Evolutionary conservation across 2,113 vertebrate species (phyloP), one percentile per base, ranked within the genome.

Genomic region (Kryptolebias marmoratus): DNA sequence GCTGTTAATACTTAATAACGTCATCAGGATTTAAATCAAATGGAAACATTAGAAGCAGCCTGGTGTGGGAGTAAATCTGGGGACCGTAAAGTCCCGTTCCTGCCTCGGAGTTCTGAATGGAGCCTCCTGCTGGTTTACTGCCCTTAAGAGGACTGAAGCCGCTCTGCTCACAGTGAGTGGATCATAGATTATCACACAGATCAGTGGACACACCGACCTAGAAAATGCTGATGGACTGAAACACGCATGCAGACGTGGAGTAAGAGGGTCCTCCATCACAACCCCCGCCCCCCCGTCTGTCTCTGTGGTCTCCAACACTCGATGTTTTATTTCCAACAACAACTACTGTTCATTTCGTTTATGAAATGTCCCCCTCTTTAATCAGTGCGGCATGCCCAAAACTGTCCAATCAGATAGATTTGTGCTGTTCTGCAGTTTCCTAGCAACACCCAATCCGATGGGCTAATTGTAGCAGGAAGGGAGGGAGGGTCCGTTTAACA

Each of bases 241-340:
- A 73, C 59, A 68, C 63, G 57, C 65, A 64, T 39, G 66, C 53
- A 36, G 6, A 42, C 22, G 16, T 14, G 13, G n/a, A 62, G 32
- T 70, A n/a, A 47, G 13, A 75, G 63, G 55, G 54, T 81, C 61
- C 36, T 74, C 63, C 66, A 80, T 74, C 63, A 86, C 80, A 79
- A 73, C 83, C 71, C 82, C 78, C 71, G 75, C 80, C 78, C 81
- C 80, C 73, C 52, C 88, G 87, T 90, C 90, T 90, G 81, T 71
- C 61, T 80, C 65, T 55, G 61, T 59, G 47, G 54, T 75, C 44
- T 52, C 22, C 52, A 28, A 56, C 28, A 56, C 13, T 6, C 16
- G 45, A 53, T 28, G 3, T 56, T 3, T 56, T 3, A 1, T 56
- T 32, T 56, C 16, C 8, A 31, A 30, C 4, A 8, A 56, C 31